phyloP scores from a whole-genome alignment of 2,113 vertebrate genomes.

The Macrotus californicus region DNA sequence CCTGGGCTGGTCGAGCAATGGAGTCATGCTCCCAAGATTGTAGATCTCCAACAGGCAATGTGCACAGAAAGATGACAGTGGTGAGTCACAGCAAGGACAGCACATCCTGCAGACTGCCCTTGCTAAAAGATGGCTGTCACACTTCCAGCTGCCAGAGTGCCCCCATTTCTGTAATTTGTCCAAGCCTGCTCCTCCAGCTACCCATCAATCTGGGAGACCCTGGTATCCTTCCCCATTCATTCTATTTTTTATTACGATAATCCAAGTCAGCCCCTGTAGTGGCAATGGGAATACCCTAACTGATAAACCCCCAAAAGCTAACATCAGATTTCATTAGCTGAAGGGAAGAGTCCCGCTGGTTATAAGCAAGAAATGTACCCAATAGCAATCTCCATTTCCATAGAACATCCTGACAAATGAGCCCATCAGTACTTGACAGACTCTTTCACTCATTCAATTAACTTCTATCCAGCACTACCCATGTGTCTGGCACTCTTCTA shows the following conservation, averaged over 20 bases:
- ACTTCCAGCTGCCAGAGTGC: background rate
- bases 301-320: constrained; percentile 37
- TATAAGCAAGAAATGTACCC: background rate
- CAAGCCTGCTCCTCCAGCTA: background rate
- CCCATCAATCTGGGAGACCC: background rate
- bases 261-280: background rate
- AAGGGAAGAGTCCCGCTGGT: background rate
- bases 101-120: background rate
- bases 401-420: background rate
- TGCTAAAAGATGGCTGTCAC: background rate
- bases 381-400: background rate
- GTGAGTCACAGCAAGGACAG: background rate
- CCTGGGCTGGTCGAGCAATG: background rate
- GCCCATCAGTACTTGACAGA: background rate
- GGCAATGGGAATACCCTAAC: constrained; percentile 23
- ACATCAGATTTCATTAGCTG: constrained; percentile 51
- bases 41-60: background rate
- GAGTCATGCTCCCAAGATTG: background rate
- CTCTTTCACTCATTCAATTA: background rate
- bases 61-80: background rate
- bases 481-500: background rate
- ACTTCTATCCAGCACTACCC: background rate
- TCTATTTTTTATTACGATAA: constrained; percentile 10
- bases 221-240: background rate
- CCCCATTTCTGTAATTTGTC: background rate